Evolutionary conservation across 2,888 invertebrate genomes (phyloP), one percentile per base, ranked within the genome.

Genomic region (Epiblema foenella): DNA sequence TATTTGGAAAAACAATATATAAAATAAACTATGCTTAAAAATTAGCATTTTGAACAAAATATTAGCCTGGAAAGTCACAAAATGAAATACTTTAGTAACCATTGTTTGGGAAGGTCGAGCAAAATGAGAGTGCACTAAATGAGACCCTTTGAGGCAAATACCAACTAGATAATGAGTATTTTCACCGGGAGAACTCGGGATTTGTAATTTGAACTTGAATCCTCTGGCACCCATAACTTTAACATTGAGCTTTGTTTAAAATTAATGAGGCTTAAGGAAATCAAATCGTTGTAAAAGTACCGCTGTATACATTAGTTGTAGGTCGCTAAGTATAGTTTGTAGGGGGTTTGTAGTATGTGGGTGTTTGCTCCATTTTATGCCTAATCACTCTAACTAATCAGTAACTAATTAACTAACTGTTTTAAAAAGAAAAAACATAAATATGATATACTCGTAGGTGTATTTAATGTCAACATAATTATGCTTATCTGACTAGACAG

Each of bases 71-170:
- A 71, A 68, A 72, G 68, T 72, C 72, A 75, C 75, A 52, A 77
- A 77, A 80, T 79, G 75, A 77, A 79, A 79, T 78, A 78, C 78
- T 79, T 78, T 74, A 73, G 73, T 76, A 76, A 77, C 76, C 74
- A 76, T 74, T 76, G 76, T 77, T 24, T 77, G 74, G 71, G 74
- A 72, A 68, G 73, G 75, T 73, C 62, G 66, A 70, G 72, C 71
- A 67, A 76, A 78, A 78, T 79, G 77, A 74, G 75, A 77, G 75
- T 78, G 75, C 76, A 76, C 70, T 76, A 73, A 78, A 75, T 75
- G 72, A 74, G 71, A 75, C 72, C 77, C 70, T 77, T 76, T 69
- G 69, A 71, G 70, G 74, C 68, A 76, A 78, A 77, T 75, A 76
- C 74, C 73, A 76, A 77, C 74, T 73, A 72, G 70, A 68, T 76